Percentiles rank a stretch among this genome's conserved stretches.
Conservation (phyloP, 2,113 vertebrate species). For the Neodon shergylaensis region DNA sequence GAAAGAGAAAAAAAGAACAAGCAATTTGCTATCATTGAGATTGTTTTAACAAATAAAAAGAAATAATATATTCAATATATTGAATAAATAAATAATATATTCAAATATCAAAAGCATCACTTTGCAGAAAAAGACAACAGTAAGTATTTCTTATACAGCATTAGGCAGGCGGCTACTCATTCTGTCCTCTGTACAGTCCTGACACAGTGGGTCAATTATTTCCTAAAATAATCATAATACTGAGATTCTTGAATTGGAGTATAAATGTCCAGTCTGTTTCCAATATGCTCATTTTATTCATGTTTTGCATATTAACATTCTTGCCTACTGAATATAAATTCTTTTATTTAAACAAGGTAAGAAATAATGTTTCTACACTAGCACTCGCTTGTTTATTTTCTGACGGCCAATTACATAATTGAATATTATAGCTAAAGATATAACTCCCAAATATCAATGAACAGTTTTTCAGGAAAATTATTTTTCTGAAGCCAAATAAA, state of each 20-base stretch:
- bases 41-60: constrained; percentile 36
- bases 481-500: constrained; percentile 51
- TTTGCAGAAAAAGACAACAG: constrained; percentile 46
- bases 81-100: neutral
- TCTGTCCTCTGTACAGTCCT: neutral
- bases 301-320: constrained; percentile 60
- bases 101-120: constrained; percentile 42
- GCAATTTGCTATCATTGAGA: constrained; percentile 35
- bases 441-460: constrained; percentile 52
- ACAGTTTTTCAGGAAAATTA: constrained; percentile 37
- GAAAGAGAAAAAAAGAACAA: neutral
- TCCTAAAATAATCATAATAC: constrained; percentile 67
- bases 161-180: neutral
- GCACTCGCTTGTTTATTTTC: constrained; percentile 45
- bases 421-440: constrained; percentile 60
- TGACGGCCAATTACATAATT: constrained; percentile 65
- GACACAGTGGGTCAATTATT: constrained; percentile 38
- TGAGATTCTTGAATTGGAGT: constrained; percentile 59
- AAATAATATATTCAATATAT: neutral
- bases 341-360: constrained; percentile 74
- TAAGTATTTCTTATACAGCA: neutral
- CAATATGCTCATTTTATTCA: constrained; percentile 67
- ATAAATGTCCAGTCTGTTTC: constrained; percentile 65
- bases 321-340: constrained; percentile 70
- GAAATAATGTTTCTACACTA: constrained; percentile 60